These are phyloP conservation scores for Syngnathus typhle DNA, from an alignment of 2,113 vertebrate species.

Conservation along the genomic window DNA sequence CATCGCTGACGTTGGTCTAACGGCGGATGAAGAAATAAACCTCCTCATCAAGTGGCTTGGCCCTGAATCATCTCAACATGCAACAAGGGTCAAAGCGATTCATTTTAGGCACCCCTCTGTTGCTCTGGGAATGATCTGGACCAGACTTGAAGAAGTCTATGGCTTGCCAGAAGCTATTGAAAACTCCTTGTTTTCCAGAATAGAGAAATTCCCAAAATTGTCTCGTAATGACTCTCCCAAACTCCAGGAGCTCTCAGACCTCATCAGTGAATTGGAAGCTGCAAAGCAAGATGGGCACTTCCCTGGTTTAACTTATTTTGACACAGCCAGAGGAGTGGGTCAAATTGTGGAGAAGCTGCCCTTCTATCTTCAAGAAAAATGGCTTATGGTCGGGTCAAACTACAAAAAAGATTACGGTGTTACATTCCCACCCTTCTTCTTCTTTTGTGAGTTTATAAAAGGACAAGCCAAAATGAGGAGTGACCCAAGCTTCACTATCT, in stretches of 20 bases:
- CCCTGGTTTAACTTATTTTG: neutral
- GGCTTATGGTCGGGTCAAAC: neutral
- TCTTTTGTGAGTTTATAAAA: neutral
- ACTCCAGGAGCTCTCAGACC: neutral
- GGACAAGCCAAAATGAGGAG: neutral
- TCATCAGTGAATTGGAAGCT: neutral
- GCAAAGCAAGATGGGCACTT: neutral
- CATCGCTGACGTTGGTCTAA: neutral
- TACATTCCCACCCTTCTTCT: neutral
- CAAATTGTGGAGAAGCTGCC: neutral
- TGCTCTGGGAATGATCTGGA: neutral
- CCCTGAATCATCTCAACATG: neutral
- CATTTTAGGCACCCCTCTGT: neutral
- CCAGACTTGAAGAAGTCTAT: neutral
- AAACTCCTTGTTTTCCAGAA: neutral
- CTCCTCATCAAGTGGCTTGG: neutral
- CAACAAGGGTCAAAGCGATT: neutral
- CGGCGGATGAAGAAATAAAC: neutral
- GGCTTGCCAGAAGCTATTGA: neutral
- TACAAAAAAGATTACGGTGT: neutral
- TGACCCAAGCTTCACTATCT: neutral
- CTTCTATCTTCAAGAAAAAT: constrained; percentile 1
- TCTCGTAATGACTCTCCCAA: neutral
- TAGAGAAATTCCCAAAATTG: neutral
- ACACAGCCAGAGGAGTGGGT: neutral